A percentile compares a stretch with the other conserved stretches of the same genome.
These are phyloP conservation scores for Chrysogorgia sp. DNA, from an alignment of 92 coral and sea anemone species.

Conservation along the genomic window DNA sequence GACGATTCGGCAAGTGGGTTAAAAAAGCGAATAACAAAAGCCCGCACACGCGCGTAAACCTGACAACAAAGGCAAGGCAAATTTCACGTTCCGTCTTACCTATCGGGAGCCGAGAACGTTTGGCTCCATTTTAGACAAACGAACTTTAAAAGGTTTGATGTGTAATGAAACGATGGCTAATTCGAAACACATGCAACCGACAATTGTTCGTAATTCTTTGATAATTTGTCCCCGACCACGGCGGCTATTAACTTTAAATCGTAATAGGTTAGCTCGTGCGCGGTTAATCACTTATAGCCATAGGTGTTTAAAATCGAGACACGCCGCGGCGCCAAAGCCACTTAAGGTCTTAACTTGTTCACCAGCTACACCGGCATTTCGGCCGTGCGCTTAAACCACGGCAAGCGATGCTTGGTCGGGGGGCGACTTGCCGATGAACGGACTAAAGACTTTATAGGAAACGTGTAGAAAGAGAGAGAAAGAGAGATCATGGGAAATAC, in stretches of 20 bases:
- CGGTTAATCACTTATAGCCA: neutral
- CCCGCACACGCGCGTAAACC: neutral
- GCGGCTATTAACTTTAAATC: constrained; percentile 21
- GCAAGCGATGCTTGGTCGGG: too few species aligned
- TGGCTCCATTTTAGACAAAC: too few species aligned
- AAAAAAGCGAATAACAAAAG: neutral
- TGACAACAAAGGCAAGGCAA: too few species aligned
- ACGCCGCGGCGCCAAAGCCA: neutral
- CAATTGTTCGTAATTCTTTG: constrained; percentile 39
- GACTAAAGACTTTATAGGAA: constrained; percentile 5
- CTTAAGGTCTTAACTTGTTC: too few species aligned
- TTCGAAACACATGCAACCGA: constrained; percentile 14
- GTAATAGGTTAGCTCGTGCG: constrained; percentile 15
- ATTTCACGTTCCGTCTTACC: too few species aligned
- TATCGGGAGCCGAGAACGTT: too few species aligned
- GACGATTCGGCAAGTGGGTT: constrained; percentile 14
- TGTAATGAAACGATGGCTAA: neutral
- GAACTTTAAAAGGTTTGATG: too few species aligned
- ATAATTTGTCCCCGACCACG: constrained; percentile 28
- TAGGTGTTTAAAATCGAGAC: neutral
- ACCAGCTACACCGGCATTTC: too few species aligned
- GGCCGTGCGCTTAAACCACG: too few species aligned
- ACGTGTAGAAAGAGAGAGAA: constrained; percentile 1
- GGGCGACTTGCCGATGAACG: neutral
- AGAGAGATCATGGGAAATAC: constrained; percentile 13